phyloP scores from a whole-genome alignment of 2,888 invertebrate species.

The Drosophila sordidula region DNA sequence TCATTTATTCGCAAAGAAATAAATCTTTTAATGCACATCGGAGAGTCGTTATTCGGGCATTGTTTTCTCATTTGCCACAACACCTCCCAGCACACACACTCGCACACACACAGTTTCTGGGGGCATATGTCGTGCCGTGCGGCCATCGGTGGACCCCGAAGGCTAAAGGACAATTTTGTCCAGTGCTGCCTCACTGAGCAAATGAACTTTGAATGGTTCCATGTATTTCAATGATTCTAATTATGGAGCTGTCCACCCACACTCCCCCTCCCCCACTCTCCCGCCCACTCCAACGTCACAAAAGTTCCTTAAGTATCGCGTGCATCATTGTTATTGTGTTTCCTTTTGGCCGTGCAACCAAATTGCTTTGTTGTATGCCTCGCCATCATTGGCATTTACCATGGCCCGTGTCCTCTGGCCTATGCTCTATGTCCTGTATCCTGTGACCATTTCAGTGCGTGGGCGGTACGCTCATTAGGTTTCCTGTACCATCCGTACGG shows the following conservation, averaged over 20 bases:
- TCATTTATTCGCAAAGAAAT: conserved; percentile 74
- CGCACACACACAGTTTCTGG: not conserved
- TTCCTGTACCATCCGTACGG: conserved; percentile 23
- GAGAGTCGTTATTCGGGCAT: conserved; percentile 77
- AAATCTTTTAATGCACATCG: conserved; percentile 77
- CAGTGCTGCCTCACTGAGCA: conserved; percentile 28
- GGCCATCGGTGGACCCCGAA: conserved; percentile 48
- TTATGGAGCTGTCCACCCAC: conserved; percentile 56
- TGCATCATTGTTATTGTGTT: conserved; percentile 77
- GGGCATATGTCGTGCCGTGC: conserved; percentile 53
- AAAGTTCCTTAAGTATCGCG: conserved; percentile 77
- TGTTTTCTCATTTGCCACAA: conserved; percentile 77
- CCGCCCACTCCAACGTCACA: conserved; percentile 31
- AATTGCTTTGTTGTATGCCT: conserved; percentile 62
- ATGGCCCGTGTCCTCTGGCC: conserved; percentile 6
- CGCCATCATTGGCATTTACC: conserved; percentile 18
- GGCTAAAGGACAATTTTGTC: conserved; percentile 50
- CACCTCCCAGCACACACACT: conserved; percentile 54
- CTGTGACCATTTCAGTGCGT: conserved; percentile 52
- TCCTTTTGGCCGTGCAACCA: conserved; percentile 31
- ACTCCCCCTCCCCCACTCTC: no score
- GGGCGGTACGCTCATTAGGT: conserved; percentile 76
- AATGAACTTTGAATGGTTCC: conserved; percentile 67
- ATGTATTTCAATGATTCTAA: conserved; percentile 76
- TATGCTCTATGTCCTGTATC: conserved; percentile 9